A percentile compares a stretch with the other conserved stretches of the same genome.
Evolutionary conservation across 2,797 vertebrate genomes (phyloP).

Genomic region (Austrolebias charrua): DNA sequence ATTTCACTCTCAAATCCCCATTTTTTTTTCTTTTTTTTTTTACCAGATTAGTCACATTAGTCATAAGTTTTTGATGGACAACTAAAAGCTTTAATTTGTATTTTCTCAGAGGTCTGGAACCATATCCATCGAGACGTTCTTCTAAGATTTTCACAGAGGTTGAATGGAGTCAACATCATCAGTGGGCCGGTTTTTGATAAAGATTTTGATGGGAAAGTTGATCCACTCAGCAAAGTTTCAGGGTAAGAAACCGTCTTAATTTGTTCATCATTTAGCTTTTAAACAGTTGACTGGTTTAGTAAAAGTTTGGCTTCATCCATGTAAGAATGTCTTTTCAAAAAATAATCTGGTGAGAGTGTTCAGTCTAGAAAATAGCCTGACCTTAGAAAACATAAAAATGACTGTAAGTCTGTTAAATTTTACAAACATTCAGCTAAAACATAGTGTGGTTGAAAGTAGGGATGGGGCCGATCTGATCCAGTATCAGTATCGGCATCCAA

Average conservation of each 20-base stretch:
- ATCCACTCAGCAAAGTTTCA: constrained; percentile 63
- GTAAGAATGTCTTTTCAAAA: no score
- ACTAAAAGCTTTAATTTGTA: neutral
- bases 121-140: constrained; percentile 85
- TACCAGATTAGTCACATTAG: neutral
- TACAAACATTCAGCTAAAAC: no score
- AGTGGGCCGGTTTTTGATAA: constrained; percentile 93
- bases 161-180: constrained; percentile 88
- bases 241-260: constrained; percentile 67
- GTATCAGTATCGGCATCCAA: no score
- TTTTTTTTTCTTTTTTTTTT: constrained; percentile 10
- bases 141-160: constrained; percentile 76
- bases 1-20: no score
- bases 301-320: neutral
- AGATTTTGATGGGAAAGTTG: constrained; percentile 87
- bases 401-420: no score
- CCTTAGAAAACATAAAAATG: no score
- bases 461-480: no score
- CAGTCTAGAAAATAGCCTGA: no score
- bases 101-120: constrained; percentile 85
- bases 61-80: neutral
- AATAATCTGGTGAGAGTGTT: no score
- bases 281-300: neutral
- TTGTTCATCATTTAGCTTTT: neutral
- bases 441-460: no score